phyloP scores from a whole-genome alignment of 2,113 vertebrate genomes.

The Tetrao urogallus region DNA sequence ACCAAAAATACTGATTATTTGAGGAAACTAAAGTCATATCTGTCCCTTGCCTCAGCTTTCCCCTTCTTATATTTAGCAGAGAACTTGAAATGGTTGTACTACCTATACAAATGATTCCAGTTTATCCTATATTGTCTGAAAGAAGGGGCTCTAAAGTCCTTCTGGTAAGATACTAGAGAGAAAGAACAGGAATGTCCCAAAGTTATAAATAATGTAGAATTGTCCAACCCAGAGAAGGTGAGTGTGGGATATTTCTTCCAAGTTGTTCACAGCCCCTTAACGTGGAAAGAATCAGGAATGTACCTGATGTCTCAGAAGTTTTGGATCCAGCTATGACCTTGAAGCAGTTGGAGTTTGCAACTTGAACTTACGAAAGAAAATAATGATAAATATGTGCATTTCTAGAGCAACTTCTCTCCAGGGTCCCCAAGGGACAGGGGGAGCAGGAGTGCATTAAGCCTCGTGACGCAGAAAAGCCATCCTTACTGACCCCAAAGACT shows the following conservation, averaged over 20 bases:
- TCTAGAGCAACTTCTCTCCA: neutral
- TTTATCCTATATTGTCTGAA: neutral
- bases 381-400: neutral
- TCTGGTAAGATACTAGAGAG: neutral
- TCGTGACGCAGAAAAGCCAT: conserved; percentile 7
- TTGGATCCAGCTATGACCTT: neutral
- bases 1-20: neutral
- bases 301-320: neutral
- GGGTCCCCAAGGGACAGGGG: neutral
- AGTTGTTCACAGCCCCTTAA: neutral
- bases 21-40: neutral
- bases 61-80: neutral
- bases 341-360: neutral
- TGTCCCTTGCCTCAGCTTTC: neutral
- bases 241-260: neutral
- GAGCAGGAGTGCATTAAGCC: conserved; percentile 31
- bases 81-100: neutral
- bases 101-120: neutral
- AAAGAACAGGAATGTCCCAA: neutral
- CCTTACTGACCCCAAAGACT: conserved; percentile 24
- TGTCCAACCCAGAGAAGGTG: neutral
- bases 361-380: neutral
- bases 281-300: neutral
- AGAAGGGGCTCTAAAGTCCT: neutral
- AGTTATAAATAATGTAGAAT: neutral